Base-by-base conservation (phyloP, 2,113 vertebrate genomes). In the Theristicus caerulescens region DNA sequence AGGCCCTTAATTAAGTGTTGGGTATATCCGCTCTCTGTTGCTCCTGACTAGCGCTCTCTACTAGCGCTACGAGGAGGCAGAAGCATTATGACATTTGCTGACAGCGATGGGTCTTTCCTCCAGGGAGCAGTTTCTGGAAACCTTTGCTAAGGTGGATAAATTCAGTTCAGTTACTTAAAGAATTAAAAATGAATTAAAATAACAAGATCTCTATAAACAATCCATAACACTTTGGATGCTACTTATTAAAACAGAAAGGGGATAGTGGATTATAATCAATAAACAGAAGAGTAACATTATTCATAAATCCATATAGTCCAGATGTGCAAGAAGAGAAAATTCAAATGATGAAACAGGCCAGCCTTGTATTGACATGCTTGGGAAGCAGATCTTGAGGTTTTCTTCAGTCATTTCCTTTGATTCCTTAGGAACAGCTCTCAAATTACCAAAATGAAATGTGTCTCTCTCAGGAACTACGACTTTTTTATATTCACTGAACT, bases 21-120 rank as follows among this genome's bases (percentile, higher is more conserved):
- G 2, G 1, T 65, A 7, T 72, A 88, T 55, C 44, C 88, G 6
- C 11, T 86, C 8, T 57, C 15, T 4, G 2, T 59, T 69, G 27
- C 19, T 66, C 15, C 32, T 86, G 62, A 69, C 34, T 65, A 44
- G 2, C 14, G 57, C 13, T 25, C 16, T 31, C 18, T 64, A n/a
- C n/a, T n/a, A n/a, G n/a, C n/a, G 6, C 32, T 57, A 9, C 0
- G 0, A 88, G 25, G 8, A 85, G 8, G 31, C 88, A 52, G 7
- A 73, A 1, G 12, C 4, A 12, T 81, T 49, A 27, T 10, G 19
- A 78, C 6, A 76, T 76, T 58, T 87, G 4, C 52, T 61, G 18
- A 17, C 19, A 55, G 38, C 27, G 12, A 47, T 21, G 16, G 5
- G 16, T 38, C 25, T 90, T 93, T 84, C 51, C 21, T 59, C 31